phyloP scores from a whole-genome alignment of 2,113 vertebrate species.

The Poeciliopsis turrubarensis region DNA sequence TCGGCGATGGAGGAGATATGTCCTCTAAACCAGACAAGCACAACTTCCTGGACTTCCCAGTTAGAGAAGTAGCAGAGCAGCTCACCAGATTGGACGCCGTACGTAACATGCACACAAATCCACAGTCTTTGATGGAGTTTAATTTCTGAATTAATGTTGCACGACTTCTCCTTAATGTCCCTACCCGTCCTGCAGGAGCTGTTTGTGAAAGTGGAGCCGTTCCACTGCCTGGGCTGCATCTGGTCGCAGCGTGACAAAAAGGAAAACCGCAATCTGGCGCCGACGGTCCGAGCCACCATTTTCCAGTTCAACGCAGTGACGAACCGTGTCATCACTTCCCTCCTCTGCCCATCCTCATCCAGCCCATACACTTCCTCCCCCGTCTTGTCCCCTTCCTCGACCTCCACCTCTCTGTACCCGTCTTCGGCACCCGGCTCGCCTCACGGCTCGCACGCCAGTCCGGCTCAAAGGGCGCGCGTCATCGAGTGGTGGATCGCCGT shows the following conservation, averaged over 20 bases:
- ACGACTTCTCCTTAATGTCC: not conserved
- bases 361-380: conserved; percentile 55
- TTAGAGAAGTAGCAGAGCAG: conserved; percentile 83
- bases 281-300: conserved; percentile 87
- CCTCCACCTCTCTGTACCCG: conserved; percentile 53
- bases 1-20: conserved; percentile 33
- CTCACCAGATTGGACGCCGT: conserved; percentile 87
- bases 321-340: conserved; percentile 85
- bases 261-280: conserved; percentile 77
- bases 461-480: conserved; percentile 74
- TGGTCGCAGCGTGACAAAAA: conserved; percentile 92
- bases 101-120: conserved; percentile 40
- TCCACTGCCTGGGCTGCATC: conserved; percentile 88
- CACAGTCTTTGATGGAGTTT: not conserved
- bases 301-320: conserved; percentile 88
- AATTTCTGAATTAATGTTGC: rapidly evolving
- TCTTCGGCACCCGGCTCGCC: conserved; percentile 57
- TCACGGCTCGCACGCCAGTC: conserved; percentile 46
- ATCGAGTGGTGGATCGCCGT: conserved; percentile 88
- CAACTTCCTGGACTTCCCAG: conserved; percentile 80
- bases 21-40: conserved; percentile 30
- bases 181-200: conserved; percentile 76
- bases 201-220: conserved; percentile 81
- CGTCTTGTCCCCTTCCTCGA: conserved; percentile 38
- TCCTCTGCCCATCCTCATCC: conserved; percentile 74